Evolutionary conservation across 2,797 vertebrate species (phyloP), one percentile per base, ranked within the genome.

Genomic region (Moxostoma hubbsi): DNA sequence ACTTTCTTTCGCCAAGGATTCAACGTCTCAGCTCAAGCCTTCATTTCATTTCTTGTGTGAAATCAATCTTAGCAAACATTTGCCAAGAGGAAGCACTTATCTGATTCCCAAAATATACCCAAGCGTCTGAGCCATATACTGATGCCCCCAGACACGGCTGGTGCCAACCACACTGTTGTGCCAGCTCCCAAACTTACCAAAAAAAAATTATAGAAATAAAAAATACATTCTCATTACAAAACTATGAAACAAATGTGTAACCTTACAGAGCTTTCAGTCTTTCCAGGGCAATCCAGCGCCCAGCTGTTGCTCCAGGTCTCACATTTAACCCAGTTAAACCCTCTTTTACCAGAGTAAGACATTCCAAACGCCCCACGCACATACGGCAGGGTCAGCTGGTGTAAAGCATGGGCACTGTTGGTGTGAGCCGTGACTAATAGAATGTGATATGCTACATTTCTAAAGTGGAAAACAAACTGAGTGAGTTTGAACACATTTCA

Each of bases 21-120:
- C 24, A 24, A 3, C 24, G 24, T 24, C 24, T 24, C 2, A 2
- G 24, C 1, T 24, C 1, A 1, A 24, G 24, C 24, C 18, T 18
- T 18, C 18, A 1, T 18, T 18, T 18, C 1, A 18, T 18, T 18
- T 18, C 1, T 18, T 18, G 18, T 18, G 18, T 18, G 18, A 18
- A 18, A 18, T 18, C 18, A 18, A 18, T 18, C 18, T 18, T 18
- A 18, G 18, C 18, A 18, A 18, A 18, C 18, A 18, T 18, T 18
- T 83, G 76, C 49, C 68, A 61, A 59, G 63, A 11, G 59, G 63
- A 84, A 73, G 79, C 76, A 67, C 71, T 80, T 68, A 85, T 75
- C n/a, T 78, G 62, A 65, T 45, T 47, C 74, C 75, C 61, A 83
- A 79, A 83, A 73, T 78, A 87, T 12, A 15, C 58, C 5, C 24